A percentile compares a stretch with the other conserved stretches of the same genome.
Conservation (phyloP, 2,888 invertebrate species). For the Dolichopus griseipennis region DNA sequence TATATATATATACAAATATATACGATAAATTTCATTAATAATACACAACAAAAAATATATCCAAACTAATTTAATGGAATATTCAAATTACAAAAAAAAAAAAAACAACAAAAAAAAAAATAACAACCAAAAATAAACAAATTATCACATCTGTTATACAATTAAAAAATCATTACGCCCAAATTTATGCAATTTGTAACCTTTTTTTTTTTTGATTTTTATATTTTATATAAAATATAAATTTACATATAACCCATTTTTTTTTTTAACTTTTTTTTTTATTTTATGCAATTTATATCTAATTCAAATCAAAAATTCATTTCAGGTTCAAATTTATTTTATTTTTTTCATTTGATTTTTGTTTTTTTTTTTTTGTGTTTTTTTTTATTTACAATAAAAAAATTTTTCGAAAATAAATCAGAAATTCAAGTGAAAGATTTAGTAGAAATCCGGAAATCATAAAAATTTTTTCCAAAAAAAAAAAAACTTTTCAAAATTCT, state of each 20-base stretch:
- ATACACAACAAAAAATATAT: no score
- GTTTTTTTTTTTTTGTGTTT: background rate
- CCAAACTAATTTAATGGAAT: no score
- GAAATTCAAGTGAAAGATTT: background rate
- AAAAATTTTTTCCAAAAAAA: no score
- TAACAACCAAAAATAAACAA: no score
- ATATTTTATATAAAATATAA: background rate
- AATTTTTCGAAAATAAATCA: background rate
- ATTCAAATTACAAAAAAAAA: no score
- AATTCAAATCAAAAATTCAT: constrained; percentile 3
- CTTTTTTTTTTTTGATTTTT: background rate
- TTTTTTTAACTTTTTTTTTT: background rate
- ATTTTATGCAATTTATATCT: background rate
- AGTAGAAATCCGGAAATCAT: background rate
- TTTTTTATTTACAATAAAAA: no score
- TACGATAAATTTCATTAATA: no score
- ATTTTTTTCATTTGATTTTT: background rate
- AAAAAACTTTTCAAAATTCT: no score
- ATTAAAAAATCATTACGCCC: background rate
- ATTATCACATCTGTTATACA: no score
- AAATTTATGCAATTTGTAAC: background rate
- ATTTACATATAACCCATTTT: background rate
- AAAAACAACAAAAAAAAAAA: no score
- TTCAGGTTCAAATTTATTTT: background rate
- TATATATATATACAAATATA: no score